Conservation (phyloP, 2,113 vertebrate genomes). For the Atherinomorus stipes region DNA sequence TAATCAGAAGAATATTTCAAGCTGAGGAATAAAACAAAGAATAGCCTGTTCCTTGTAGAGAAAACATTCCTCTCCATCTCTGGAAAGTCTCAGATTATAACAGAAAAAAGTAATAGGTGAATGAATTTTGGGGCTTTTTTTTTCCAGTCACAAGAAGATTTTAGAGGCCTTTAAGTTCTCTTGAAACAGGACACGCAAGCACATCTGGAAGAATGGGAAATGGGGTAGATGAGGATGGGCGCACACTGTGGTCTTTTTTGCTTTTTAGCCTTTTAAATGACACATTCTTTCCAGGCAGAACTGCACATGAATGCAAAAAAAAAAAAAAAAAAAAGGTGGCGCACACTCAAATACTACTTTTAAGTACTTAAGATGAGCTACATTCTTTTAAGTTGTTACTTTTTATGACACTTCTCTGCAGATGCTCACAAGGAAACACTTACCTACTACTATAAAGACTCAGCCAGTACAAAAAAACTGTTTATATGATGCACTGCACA, state of each 20-base stretch:
- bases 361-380: neutral
- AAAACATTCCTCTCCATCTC: slow-evolving; percentile 13
- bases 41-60: no score
- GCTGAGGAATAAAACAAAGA: neutral
- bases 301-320: neutral
- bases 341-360: neutral
- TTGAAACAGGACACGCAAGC: slow-evolving; percentile 8
- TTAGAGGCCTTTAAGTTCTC: slow-evolving; percentile 4
- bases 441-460: neutral
- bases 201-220: slow-evolving; percentile 42
- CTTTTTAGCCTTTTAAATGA: slow-evolving; percentile 13
- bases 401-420: neutral
- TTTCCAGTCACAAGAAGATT: slow-evolving; percentile 6
- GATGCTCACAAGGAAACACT: neutral
- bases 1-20: slow-evolving; percentile 5
- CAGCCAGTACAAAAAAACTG: no score
- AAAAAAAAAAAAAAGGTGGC: neutral
- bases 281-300: neutral
- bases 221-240: slow-evolving; percentile 11
- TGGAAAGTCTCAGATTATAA: slow-evolving; percentile 15
- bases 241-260: slow-evolving; percentile 7
- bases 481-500: no score
- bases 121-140: neutral
- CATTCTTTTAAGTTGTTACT: neutral
- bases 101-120: slow-evolving; percentile 10